Percentiles rank a stretch among this genome's conserved stretches.
These are phyloP conservation scores for Gymnopithys bicolor DNA, from an alignment of 2,797 vertebrate genomes.

Conservation along the genomic window DNA sequence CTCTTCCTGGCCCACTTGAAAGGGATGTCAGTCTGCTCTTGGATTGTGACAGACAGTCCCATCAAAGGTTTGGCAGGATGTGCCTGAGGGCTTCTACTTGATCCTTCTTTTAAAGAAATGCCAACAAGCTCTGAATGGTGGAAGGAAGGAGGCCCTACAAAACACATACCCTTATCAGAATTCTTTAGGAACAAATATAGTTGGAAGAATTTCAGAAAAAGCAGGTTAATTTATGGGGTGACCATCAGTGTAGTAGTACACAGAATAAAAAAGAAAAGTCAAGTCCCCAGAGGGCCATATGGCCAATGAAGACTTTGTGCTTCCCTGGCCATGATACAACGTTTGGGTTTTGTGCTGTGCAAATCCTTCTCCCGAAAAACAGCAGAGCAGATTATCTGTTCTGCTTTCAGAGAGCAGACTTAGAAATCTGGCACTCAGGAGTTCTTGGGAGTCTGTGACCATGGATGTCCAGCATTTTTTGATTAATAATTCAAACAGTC, in stretches of 20 bases:
- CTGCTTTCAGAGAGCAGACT: background rate
- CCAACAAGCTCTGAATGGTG: slow-evolving; percentile 31
- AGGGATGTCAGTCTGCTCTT: slow-evolving; percentile 5
- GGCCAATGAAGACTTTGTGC: background rate
- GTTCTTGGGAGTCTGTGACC: background rate
- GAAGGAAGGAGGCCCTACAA: slow-evolving; percentile 10
- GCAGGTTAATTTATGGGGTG: background rate
- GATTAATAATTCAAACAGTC: background rate
- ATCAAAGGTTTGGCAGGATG: slow-evolving; percentile 56
- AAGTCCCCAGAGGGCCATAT: background rate
- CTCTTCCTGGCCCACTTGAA: slow-evolving; percentile 35
- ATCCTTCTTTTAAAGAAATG: slow-evolving; percentile 45
- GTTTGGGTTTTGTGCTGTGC: background rate
- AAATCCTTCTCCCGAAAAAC: background rate
- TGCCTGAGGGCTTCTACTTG: slow-evolving; percentile 50
- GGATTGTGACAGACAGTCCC: slow-evolving; percentile 43
- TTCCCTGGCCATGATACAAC: rapidly evolving
- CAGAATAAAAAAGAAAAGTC: background rate
- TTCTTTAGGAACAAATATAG: background rate
- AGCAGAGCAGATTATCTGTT: background rate
- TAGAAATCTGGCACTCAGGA: background rate
- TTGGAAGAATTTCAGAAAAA: slow-evolving; percentile 7
- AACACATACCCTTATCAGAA: background rate
- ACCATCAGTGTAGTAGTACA: background rate
- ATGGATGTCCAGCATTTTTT: background rate